phyloP scores from a whole-genome alignment of 2,797 vertebrate genomes.

The Danio tinwini region DNA sequence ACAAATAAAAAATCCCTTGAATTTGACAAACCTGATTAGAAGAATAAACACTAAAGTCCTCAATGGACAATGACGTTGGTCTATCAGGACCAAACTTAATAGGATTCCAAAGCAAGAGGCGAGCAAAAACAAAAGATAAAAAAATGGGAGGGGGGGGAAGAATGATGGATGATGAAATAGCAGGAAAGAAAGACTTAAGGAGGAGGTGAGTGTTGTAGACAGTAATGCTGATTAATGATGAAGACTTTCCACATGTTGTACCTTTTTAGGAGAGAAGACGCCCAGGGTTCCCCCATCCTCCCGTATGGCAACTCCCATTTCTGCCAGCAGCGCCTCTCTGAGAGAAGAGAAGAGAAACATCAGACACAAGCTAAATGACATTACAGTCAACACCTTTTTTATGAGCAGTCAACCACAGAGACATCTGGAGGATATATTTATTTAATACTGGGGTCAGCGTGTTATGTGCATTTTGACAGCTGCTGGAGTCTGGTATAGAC shows the following conservation, averaged over 20 bases:
- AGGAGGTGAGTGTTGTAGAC: background rate
- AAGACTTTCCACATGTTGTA: constrained; percentile 66
- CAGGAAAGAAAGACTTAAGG: constrained; percentile 17
- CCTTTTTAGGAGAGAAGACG: constrained; percentile 99
- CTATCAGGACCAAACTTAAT: constrained; percentile 81
- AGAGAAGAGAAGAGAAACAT: constrained; percentile 38
- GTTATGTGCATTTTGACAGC: constrained; percentile 13
- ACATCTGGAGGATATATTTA: background rate
- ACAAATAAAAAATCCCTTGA: background rate
- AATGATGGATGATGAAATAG: constrained; percentile 40
- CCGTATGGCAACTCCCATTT: constrained; percentile 98
- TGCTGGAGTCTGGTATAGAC: constrained; percentile 43
- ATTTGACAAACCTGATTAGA: constrained; percentile 85
- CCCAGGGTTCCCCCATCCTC: constrained; percentile 98
- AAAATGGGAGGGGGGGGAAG: constrained; percentile 23
- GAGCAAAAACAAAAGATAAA: constrained; percentile 59
- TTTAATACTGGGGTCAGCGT: background rate
- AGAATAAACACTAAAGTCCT: constrained; percentile 84
- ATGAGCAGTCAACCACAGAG: background rate
- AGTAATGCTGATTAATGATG: constrained; percentile 1
- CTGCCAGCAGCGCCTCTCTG: constrained; percentile 95
- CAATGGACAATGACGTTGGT: constrained; percentile 78
- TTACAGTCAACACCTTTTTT: background rate
- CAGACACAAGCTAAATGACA: background rate
- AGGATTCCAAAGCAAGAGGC: constrained; percentile 64